Base-by-base conservation (phyloP, 1,140 invertebrate genomes). In the Danaus plexippus region DNA sequence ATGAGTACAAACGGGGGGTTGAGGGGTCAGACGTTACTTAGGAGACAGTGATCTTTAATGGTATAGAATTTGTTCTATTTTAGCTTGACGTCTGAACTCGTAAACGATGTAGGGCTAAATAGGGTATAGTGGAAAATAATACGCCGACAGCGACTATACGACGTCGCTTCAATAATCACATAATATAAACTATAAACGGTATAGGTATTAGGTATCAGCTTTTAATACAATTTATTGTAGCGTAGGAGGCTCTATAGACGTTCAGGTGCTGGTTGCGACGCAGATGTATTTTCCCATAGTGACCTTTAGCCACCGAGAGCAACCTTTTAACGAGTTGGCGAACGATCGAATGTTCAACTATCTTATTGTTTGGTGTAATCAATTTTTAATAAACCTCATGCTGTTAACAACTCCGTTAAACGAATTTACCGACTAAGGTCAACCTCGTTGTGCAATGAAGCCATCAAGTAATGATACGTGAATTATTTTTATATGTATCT, bases 21-120 rank as follows among this genome's bases (percentile, higher is more conserved):
- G 62, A 64, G 59, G 67, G 42, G 64, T 47, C 40, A 46, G 13
- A 32, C 18, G 11, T 15, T 47, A 43, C 47, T 44, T 43, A 54
- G 41, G 18, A 58, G 58, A 56, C 54, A 49, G 40, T 15, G 52
- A 11, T 52, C 54, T 54, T 57, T 47, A 52, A 32, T 9, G 32
- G 41, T 7, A 50, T 57, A 56, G 9, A 18, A 46, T 61, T 55
- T 43, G 68, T 52, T 65, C 52, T 40, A 60, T 63, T 74, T 75
- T 73, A 43, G 53, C 45, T 52, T 63, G 57, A 18, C 66, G 56
- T 43, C 48, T 12, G 45, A 43, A 64, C 46, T 64, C 61, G 60
- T 69, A 76, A 75, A 75, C 64, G 52, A 68, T 70, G 75, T 72
- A 69, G 69, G 75, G 75, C 77, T 71, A 69, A 53, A 69, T 70